Evolutionary conservation across 2,113 vertebrate species (phyloP).

Genomic region (Podarcis cretensis): DNA sequence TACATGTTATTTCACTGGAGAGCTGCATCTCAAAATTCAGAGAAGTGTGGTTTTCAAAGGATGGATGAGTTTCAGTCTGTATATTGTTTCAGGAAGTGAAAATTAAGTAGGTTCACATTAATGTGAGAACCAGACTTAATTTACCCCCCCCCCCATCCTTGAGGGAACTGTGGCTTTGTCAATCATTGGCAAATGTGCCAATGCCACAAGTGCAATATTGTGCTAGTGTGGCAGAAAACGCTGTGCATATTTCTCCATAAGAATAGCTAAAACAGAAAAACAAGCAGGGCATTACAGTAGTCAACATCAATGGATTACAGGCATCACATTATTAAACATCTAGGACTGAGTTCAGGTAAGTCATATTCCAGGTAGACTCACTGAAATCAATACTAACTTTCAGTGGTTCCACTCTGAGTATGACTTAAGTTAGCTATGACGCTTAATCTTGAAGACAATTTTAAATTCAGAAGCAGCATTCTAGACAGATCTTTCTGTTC

Average conservation of each 20-base stretch:
- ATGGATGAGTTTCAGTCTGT: too few species aligned
- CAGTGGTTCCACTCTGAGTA: too few species aligned
- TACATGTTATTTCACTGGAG: too few species aligned
- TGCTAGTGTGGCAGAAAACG: not conserved
- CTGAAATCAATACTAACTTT: too few species aligned
- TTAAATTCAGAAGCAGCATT: not conserved
- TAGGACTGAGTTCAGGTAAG: not conserved
- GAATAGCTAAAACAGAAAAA: not conserved
- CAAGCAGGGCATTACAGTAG: not conserved
- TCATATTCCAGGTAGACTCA: too few species aligned
- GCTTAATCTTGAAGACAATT: not conserved
- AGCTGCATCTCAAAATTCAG: too few species aligned
- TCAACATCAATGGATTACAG: not conserved
- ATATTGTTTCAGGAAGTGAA: too few species aligned
- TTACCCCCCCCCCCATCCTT: too few species aligned
- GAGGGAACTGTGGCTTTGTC: not conserved
- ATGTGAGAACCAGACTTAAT: too few species aligned
- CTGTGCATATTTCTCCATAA: not conserved
- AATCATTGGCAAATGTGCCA: not conserved
- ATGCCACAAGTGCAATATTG: not conserved
- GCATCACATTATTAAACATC: not conserved
- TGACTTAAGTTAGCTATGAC: not conserved
- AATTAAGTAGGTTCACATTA: too few species aligned
- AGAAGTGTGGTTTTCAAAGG: too few species aligned
- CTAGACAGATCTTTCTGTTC: not conserved